phyloP scores from a whole-genome alignment of 2,888 invertebrate species.

The Apodemia mormo region DNA sequence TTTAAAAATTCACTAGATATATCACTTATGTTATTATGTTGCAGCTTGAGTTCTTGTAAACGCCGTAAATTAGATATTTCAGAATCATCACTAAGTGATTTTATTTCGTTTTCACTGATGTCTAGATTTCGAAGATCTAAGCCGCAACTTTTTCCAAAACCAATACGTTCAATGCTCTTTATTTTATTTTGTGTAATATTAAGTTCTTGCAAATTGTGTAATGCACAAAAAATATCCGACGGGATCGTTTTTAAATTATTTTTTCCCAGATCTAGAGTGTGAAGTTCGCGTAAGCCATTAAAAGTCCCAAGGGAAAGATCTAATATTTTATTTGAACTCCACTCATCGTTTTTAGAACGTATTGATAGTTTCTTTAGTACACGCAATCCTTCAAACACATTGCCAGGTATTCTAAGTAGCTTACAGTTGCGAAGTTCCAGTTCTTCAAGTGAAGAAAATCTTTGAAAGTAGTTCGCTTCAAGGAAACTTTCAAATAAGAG shows the following conservation, averaged over 20 bases:
- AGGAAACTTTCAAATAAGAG: constrained; percentile 90
- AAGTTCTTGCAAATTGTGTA: constrained; percentile 89
- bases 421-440: constrained; percentile 90
- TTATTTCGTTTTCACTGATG: constrained; percentile 90
- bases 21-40: constrained; percentile 91
- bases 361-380: constrained; percentile 90
- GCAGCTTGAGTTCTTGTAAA: constrained; percentile 89
- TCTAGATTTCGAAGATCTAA: constrained; percentile 89
- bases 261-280: constrained; percentile 88
- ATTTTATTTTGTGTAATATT: constrained; percentile 92
- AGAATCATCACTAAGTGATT: constrained; percentile 86
- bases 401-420: constrained; percentile 87
- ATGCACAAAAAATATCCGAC: constrained; percentile 88
- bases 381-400: constrained; percentile 90
- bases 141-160: constrained; percentile 84
- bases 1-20: constrained; percentile 90
- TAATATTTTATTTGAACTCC: constrained; percentile 88
- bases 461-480: constrained; percentile 87
- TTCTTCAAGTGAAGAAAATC: constrained; percentile 88
- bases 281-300: constrained; percentile 89
- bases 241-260: constrained; percentile 91
- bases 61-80: constrained; percentile 88
- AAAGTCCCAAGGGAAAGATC: constrained; percentile 88
- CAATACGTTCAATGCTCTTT: constrained; percentile 87
- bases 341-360: constrained; percentile 90